Conservation (phyloP, 2,113 vertebrate genomes). For the Aramus guarauna region DNA sequence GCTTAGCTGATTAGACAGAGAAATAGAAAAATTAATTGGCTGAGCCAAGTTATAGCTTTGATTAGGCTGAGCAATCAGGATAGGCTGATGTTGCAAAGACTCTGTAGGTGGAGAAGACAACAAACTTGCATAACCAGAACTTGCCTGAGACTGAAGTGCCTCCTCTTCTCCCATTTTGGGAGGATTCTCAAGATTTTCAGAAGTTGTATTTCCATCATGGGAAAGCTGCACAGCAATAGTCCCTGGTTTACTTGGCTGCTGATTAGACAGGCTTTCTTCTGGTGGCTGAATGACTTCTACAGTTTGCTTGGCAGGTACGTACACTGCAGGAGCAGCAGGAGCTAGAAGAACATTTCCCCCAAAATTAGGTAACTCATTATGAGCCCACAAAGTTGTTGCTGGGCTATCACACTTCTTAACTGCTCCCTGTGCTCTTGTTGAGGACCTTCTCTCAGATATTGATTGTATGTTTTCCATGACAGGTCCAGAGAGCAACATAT, state of each 20-base stretch:
- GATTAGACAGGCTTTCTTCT: slow-evolving; percentile 77
- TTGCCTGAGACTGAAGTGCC: slow-evolving; percentile 78
- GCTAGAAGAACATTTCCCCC: slow-evolving; percentile 87
- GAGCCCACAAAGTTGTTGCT: slow-evolving; percentile 94
- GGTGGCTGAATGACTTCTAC: slow-evolving; percentile 87
- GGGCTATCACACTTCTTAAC: slow-evolving; percentile 90
- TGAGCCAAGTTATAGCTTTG: slow-evolving; percentile 83
- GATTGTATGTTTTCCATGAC: slow-evolving; percentile 41
- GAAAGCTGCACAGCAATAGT: slow-evolving; percentile 9
- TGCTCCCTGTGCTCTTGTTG: slow-evolving; percentile 78
- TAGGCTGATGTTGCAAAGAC: slow-evolving; percentile 82
- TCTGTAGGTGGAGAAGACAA: slow-evolving; percentile 82
- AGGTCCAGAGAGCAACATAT: slow-evolving; percentile 37
- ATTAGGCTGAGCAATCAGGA: slow-evolving; percentile 88
- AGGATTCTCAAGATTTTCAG: slow-evolving; percentile 95
- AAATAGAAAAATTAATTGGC: slow-evolving; percentile 66
- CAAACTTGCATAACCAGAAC: slow-evolving; percentile 88
- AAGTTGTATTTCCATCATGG: slow-evolving; percentile 66
- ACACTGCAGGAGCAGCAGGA: slow-evolving; percentile 88
- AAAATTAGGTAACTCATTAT: slow-evolving; percentile 85
- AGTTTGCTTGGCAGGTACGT: slow-evolving; percentile 77
- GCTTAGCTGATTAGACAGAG: slow-evolving; percentile 67
- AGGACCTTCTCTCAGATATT: slow-evolving; percentile 73
- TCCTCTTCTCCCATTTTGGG: slow-evolving; percentile 86
- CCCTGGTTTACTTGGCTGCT: slow-evolving; percentile 34